Conservation (phyloP, 2,888 invertebrate species). For the Phalangium opilio region DNA sequence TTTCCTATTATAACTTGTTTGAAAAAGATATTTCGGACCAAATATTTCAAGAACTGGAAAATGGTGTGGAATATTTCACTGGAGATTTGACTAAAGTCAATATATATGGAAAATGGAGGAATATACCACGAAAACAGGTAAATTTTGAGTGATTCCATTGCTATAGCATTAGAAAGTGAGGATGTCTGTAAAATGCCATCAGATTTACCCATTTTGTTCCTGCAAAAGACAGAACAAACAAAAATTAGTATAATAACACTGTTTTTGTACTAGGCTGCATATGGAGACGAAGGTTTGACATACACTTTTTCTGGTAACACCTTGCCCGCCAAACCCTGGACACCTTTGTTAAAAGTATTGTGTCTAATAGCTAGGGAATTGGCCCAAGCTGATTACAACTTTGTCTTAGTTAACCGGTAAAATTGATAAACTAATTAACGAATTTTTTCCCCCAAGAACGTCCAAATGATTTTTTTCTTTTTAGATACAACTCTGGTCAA, state of each 20-base stretch:
- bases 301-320: conserved; percentile 49
- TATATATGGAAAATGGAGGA: conserved; percentile 49
- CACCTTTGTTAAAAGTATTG: conserved; percentile 36
- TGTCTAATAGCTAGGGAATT: conserved; percentile 38
- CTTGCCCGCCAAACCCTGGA: conserved; percentile 49
- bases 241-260: no score
- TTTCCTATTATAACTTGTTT: conserved; percentile 41
- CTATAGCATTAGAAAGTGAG: no score
- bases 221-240: no score
- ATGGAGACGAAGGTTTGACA: conserved; percentile 46
- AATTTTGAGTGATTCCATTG: background rate
- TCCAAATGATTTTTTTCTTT: no score
- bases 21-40: conserved; percentile 34
- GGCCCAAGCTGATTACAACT: conserved; percentile 45
- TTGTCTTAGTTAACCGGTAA: conserved; percentile 50
- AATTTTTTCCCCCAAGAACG: no score
- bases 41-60: conserved; percentile 38
- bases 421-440: no score
- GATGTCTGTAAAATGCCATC: no score
- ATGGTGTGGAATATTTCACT: conserved; percentile 43
- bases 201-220: no score
- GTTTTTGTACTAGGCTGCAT: no score
- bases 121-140: conserved; percentile 49
- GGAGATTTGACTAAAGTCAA: conserved; percentile 46
- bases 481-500: conserved; percentile 47